Percentiles rank a stretch among this genome's conserved stretches.
phyloP scores from a whole-genome alignment of 1,140 invertebrate species.

The Idris sp. region DNA sequence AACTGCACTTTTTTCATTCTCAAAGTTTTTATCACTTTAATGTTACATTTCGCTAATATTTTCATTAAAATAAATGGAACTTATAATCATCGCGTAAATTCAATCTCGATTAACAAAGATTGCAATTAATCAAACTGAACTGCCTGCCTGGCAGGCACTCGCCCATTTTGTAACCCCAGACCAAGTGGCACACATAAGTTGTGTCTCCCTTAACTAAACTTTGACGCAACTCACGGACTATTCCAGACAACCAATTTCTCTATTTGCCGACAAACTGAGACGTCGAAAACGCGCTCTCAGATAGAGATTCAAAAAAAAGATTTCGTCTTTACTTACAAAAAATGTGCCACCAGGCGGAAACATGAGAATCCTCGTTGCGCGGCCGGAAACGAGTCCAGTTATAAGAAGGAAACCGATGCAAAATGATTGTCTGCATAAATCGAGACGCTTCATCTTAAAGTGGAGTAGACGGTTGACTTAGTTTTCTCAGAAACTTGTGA shows the following conservation, averaged over 20 bases:
- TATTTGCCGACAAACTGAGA: slow-evolving; percentile 50
- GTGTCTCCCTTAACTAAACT: slow-evolving; percentile 40
- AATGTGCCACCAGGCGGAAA: slow-evolving; percentile 74
- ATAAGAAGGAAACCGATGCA: slow-evolving; percentile 48
- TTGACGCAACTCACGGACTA: slow-evolving; percentile 28
- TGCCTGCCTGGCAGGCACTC: no score
- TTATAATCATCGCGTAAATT: no score
- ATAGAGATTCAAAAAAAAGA: not conserved
- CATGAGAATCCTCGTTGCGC: slow-evolving; percentile 64
- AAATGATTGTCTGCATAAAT: slow-evolving; percentile 48
- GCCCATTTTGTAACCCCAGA: no score
- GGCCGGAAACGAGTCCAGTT: slow-evolving; percentile 34
- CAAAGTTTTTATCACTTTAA: no score
- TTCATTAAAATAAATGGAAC: no score
- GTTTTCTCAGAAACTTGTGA: slow-evolving; percentile 50
- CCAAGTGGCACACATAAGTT: slow-evolving; percentile 29
- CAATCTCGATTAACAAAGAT: slow-evolving; percentile 39
- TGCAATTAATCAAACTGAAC: slow-evolving; percentile 33
- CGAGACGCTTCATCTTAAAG: slow-evolving; percentile 16
- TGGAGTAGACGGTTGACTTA: slow-evolving; percentile 33
- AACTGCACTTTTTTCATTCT: no score
- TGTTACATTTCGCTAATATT: no score
- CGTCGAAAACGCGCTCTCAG: slow-evolving; percentile 42
- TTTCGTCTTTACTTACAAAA: slow-evolving; percentile 72
- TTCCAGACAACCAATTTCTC: slow-evolving; percentile 43